Base-by-base conservation (phyloP, 2,888 invertebrate species). In the Chelonus formosanus region DNA sequence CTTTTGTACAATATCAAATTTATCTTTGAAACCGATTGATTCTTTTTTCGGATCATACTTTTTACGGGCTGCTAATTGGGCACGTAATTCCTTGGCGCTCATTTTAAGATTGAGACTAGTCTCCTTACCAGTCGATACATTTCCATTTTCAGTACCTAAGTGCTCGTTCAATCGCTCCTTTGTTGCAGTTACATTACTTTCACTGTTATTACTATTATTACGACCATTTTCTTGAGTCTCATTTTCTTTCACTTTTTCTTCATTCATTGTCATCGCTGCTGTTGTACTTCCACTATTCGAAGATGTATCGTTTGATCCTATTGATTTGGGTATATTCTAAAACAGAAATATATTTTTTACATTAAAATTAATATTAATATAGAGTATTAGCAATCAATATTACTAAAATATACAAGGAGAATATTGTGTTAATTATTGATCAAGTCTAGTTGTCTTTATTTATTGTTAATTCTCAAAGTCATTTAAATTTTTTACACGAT, bases 1-100 rank as follows among this genome's bases (percentile, higher is more conserved):
- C 87, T 96, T 95, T 85, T 96, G 95, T 75, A 96, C 93, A 83
- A 96, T 96, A 84, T 96, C 95, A 83, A 95, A 95, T 86, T 96
- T 96, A 87, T 94, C 93, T 85, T 93, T 92, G 81, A 96, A 91
- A 86, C 95, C 95, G 86, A 96, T 91, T 57, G 90, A 90, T 80
- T 94, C 93, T 84, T 93, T 94, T 85, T 95, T 95, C 50, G 96
- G 95, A 85, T 96, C 95, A 82, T 92, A 90, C 84, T 94, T 94
- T 85, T 95, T 96, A 84, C 91, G 93, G 67, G 92, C 90, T 57
- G 94, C 92, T 73, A 96, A 86, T 77, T 93, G 91, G 63, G 94
- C 95, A 64, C 96, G 89, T 88, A 96, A 90, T 85, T 96, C 95
- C 54, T 95, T 94, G n/a, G 93, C 96, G 67, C 95, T 94, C 92